Base-by-base conservation (phyloP, 2,113 vertebrate species). In the Silurus asotus region DNA sequence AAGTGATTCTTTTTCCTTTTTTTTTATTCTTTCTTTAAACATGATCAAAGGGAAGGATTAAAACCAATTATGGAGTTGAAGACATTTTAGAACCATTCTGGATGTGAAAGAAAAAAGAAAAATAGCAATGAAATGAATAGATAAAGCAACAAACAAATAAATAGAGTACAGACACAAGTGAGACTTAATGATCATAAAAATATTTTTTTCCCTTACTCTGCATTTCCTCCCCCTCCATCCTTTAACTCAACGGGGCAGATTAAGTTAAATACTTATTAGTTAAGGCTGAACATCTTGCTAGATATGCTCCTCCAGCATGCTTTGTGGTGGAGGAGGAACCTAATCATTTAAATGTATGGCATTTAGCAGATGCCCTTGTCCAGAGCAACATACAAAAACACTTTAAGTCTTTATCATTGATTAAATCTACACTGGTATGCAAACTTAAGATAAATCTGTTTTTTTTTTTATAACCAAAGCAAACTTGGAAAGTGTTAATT, bases 11-110 rank as follows among this genome's bases (percentile, higher is more conserved):
- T 70, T 84, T 81, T 87, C 61, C 91, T 90, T 90, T 90, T 90
- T 70, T 85, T 83, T 88, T 75, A 77, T 87, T 93, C 90, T 90
- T 91, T 92, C 91, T 94, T 89, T 92, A 93, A 93, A 94, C 91
- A 92, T 93, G 93, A 95, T 95, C 94, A 95, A 95, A 95, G 93
- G 88, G 48, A 89, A 11, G 58, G 77, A 80, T 61, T 80, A 80
- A 80, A 80, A 80, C 56, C 77, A 61, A 80, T 61, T 79, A 79
- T 58, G 77, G 83, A 92, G 92, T 92, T 91, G 91, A 94, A 94
- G 78, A 91, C 91, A 87, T 90, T 92, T 89, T 84, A 90, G 91
- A 93, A 86, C 92, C 90, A 87, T 90, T 92, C 88, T 84, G 91
- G 91, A 93, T 94, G 91, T 90, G 83, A 89, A 87, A 87, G 91